These are phyloP conservation scores for Troilus luridus DNA, from an alignment of 2,888 invertebrate species.

Conservation along the genomic window DNA sequence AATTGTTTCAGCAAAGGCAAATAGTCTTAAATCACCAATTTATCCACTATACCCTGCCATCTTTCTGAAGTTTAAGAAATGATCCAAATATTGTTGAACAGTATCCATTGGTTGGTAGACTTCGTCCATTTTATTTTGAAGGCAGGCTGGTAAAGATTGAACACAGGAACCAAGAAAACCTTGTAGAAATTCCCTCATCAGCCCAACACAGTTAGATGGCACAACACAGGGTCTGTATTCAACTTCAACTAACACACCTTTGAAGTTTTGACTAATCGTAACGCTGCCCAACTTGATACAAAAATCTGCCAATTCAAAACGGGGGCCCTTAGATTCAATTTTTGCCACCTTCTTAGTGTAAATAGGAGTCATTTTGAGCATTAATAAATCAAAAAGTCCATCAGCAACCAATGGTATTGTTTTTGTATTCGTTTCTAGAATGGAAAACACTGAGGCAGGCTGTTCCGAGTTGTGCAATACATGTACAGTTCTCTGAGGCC, in stretches of 20 bases:
- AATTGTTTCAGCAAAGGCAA: neutral
- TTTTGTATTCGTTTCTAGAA: slow-evolving; percentile 89
- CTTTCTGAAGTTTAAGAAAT: slow-evolving; percentile 91
- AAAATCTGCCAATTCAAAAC: slow-evolving; percentile 92
- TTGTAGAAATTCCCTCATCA: slow-evolving; percentile 92
- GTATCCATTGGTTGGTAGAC: slow-evolving; percentile 93
- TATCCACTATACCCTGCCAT: slow-evolving; percentile 68
- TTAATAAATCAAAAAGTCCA: slow-evolving; percentile 89
- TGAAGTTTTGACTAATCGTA: slow-evolving; percentile 92
- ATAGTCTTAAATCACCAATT: neutral
- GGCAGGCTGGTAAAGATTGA: slow-evolving; percentile 81
- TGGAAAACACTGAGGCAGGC: slow-evolving; percentile 93
- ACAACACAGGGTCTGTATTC: slow-evolving; percentile 94
- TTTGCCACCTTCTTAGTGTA: slow-evolving; percentile 92
- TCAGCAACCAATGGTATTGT: slow-evolving; percentile 92
- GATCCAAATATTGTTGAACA: slow-evolving; percentile 93
- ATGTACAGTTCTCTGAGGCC: slow-evolving; percentile 86
- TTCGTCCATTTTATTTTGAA: slow-evolving; percentile 83
- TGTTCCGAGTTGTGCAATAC: slow-evolving; percentile 97
- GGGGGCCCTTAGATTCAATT: slow-evolving; percentile 89
- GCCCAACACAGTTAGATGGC: slow-evolving; percentile 90
- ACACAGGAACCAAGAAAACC: slow-evolving; percentile 87
- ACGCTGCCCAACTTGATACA: slow-evolving; percentile 94
- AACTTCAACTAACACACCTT: slow-evolving; percentile 93
- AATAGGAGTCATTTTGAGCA: slow-evolving; percentile 89